Percentiles rank a stretch among this genome's conserved stretches.
phyloP scores from a whole-genome alignment of 2,888 invertebrate genomes.

The Ochropleura leucogaster region DNA sequence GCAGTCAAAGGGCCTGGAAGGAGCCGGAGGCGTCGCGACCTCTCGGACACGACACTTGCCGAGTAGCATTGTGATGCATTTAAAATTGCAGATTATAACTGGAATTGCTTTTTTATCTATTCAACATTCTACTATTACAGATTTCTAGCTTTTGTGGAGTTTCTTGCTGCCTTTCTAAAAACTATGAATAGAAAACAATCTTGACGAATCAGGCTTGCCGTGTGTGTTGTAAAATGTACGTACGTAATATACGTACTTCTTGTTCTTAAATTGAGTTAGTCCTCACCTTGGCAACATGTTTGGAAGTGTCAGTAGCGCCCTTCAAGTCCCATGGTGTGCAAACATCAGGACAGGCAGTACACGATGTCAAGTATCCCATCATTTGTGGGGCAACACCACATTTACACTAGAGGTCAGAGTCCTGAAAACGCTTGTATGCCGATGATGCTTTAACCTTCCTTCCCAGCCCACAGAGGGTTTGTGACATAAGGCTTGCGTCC shows the following conservation, averaged over 20 bases:
- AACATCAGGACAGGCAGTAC: too few relatives aligned
- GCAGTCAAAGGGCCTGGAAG: constrained; percentile 71
- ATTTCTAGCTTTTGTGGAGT: neutral
- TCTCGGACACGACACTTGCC: constrained; percentile 44
- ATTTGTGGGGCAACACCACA: too few relatives aligned
- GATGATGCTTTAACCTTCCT: neutral
- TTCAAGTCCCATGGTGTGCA: too few relatives aligned
- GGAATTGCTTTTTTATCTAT: neutral
- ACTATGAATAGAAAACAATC: neutral
- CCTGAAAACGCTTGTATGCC: neutral
- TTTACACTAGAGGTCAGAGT: too few relatives aligned
- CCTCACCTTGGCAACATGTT: too few relatives aligned
- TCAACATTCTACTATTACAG: neutral
- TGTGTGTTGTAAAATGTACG: too few relatives aligned
- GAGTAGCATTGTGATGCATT: constrained; percentile 41
- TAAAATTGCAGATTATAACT: constrained; percentile 38
- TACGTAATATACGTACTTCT: too few relatives aligned
- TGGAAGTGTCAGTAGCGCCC: too few relatives aligned
- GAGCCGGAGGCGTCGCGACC: constrained; percentile 32
- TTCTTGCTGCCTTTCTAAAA: neutral
- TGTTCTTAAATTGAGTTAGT: too few relatives aligned
- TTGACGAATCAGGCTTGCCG: neutral
- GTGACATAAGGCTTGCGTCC: neutral
- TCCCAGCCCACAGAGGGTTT: neutral
- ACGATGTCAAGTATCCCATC: too few relatives aligned